Evolutionary conservation across 1,140 invertebrate genomes (phyloP), one percentile per base, ranked within the genome.

Genomic region (Drosophila pandora): DNA sequence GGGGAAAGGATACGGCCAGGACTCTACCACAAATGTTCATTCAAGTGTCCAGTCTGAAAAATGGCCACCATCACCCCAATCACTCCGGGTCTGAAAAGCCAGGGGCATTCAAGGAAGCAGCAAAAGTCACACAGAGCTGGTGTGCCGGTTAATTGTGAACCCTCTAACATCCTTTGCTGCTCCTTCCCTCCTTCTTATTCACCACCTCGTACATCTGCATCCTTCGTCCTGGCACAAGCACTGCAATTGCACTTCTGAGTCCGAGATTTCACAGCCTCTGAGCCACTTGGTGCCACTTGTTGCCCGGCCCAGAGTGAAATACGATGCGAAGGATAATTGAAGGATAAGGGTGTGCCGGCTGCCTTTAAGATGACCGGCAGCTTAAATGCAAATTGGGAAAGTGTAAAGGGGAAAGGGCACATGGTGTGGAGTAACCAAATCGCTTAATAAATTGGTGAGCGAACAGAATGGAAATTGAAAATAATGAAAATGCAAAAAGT

Each of bases 401-500:
- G 28, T 22, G 13, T 1, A 13, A 1, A 28, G 53, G 30, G 25
- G 25, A 28, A 32, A 12, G 50, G 30, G 13, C 13, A 32, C 8
- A 12, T 2, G 9, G 25, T 10, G 21, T 28, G 58, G 32, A 25
- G 21, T 49, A 53, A 30, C 37, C 32, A 65, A 55, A 64, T 68
- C 72, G 68, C 74, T 88, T 76, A 82, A 79, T 72, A 76, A 82
- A 83, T 88, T 78, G 74, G 59, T 37, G 50, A 50, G 52, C 69
- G 54, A 76, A 45, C 64, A 37, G 62, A 80, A 81, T 82, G 74
- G 79, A 87, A 87, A 85, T 85, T 87, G 82, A 87, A 88, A 88
- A 88, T 88, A 88, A 83, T 88, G 83, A 88, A 88, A 88, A 79
- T 88, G 83, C 83, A 87, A 76, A 81, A 82, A 88, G 48, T 13